Conservation (phyloP, 2,797 vertebrate species). For the Artibeus lituratus region DNA sequence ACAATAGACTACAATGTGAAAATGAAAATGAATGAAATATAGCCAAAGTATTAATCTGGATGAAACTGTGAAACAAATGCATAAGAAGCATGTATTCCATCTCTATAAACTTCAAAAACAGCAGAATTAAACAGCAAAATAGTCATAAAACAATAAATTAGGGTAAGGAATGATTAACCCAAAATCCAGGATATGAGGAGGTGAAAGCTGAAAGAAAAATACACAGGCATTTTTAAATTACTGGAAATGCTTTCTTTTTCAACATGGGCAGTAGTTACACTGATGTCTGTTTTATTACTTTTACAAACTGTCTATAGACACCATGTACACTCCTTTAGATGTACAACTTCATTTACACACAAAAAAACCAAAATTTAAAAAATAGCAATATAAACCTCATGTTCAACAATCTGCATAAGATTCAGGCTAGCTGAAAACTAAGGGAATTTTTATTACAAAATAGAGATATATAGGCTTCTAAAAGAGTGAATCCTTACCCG, state of each 20-base stretch:
- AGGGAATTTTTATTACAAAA: not conserved
- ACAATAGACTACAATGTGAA: not conserved
- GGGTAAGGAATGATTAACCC: not conserved
- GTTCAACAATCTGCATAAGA: not conserved
- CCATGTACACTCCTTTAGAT: not conserved
- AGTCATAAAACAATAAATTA: not conserved
- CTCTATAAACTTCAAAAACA: not conserved
- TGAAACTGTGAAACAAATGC: not conserved
- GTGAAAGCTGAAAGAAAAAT: not conserved
- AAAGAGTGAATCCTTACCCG: slow-evolving; percentile 53
- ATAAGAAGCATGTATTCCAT: not conserved
- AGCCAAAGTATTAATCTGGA: not conserved
- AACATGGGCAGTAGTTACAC: not conserved
- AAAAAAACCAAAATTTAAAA: not conserved
- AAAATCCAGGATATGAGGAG: not conserved
- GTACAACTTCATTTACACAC: not conserved
- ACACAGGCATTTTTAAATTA: not conserved
- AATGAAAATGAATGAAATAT: not conserved
- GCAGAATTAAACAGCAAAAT: not conserved
- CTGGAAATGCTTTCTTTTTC: not conserved
- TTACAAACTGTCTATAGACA: not conserved
- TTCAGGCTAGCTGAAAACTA: not conserved
- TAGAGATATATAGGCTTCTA: not conserved
- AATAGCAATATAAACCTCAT: not conserved
- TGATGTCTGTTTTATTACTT: not conserved